phyloP scores from a whole-genome alignment of 1,140 invertebrate genomes.

The Dufourea novaeangliae region DNA sequence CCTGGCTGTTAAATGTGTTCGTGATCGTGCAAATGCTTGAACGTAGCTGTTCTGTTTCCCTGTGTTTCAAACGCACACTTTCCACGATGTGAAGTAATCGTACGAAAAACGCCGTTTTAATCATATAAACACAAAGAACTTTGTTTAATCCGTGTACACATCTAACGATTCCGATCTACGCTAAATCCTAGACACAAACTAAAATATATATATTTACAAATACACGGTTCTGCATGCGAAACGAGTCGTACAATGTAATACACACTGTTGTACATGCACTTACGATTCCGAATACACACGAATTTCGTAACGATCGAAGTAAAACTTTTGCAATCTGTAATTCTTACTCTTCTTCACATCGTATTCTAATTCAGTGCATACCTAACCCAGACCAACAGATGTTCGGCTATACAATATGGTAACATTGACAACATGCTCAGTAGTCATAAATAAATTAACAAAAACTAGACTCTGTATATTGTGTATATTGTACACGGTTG shows the following conservation, averaged over 20 bases:
- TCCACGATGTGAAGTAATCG: neutral
- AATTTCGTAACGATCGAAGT: neutral
- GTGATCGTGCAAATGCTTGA: slow-evolving; percentile 17
- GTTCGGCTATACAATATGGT: slow-evolving; percentile 12
- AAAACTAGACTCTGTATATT: neutral
- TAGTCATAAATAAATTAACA: slow-evolving; percentile 17
- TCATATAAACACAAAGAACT: neutral
- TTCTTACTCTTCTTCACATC: neutral
- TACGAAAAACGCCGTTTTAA: neutral
- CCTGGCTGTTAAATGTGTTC: slow-evolving; percentile 22
- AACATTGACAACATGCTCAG: slow-evolving; percentile 20
- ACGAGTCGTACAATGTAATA: slow-evolving; percentile 1
- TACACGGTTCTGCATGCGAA: neutral
- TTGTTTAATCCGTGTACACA: neutral
- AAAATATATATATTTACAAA: slow-evolving; percentile 19
- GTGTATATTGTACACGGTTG: slow-evolving; percentile 1
- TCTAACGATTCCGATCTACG: neutral
- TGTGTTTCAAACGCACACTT: neutral
- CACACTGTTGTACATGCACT: slow-evolving; percentile 3
- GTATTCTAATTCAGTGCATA: slow-evolving; percentile 13
- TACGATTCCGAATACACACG: neutral
- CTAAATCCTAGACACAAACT: slow-evolving; percentile 1
- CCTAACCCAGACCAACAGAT: too few relatives aligned
- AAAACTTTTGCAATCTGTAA: neutral
- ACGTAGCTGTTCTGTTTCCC: neutral